Conservation (phyloP, 2,113 vertebrate genomes). For the Ophiodon elongatus region DNA sequence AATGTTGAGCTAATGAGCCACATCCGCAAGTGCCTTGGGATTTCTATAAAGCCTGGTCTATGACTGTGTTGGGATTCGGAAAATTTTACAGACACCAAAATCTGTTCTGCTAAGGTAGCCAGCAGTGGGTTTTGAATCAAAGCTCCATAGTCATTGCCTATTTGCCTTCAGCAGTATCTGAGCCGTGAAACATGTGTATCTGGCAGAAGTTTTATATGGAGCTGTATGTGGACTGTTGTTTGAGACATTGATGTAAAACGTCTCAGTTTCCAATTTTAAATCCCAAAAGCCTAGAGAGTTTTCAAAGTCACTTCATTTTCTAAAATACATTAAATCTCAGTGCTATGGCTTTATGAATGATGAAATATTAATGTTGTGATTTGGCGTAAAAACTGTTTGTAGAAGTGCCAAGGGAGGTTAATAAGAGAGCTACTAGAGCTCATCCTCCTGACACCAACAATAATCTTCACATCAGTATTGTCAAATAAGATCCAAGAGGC, state of each 20-base stretch:
- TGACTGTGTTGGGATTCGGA: constrained; percentile 44
- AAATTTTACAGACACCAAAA: constrained; percentile 47
- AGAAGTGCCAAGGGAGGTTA: neutral
- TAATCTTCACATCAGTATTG: constrained; percentile 25
- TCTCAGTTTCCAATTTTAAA: constrained; percentile 36
- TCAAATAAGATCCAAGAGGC: neutral
- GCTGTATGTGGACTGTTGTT: constrained; percentile 19
- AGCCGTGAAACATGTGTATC: constrained; percentile 28
- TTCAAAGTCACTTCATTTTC: constrained; percentile 16
- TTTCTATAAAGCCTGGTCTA: constrained; percentile 42
- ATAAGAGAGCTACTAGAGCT: constrained; percentile 18
- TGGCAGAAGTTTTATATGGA: constrained; percentile 11
- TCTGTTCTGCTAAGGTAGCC: constrained; percentile 47
- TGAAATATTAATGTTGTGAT: constrained; percentile 24
- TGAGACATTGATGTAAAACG: neutral
- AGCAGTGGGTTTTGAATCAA: constrained; percentile 49
- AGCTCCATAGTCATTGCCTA: constrained; percentile 40
- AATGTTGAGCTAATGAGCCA: constrained; percentile 65
- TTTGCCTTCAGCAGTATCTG: constrained; percentile 53
- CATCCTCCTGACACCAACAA: constrained; percentile 15
- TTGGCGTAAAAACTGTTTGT: constrained; percentile 12
- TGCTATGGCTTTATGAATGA: constrained; percentile 22
- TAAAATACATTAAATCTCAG: constrained; percentile 23
- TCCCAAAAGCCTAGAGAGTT: constrained; percentile 11
- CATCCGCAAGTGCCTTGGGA: constrained; percentile 48